phyloP scores from a whole-genome alignment of 2,888 invertebrate genomes.

The Cremastinae sp. region DNA sequence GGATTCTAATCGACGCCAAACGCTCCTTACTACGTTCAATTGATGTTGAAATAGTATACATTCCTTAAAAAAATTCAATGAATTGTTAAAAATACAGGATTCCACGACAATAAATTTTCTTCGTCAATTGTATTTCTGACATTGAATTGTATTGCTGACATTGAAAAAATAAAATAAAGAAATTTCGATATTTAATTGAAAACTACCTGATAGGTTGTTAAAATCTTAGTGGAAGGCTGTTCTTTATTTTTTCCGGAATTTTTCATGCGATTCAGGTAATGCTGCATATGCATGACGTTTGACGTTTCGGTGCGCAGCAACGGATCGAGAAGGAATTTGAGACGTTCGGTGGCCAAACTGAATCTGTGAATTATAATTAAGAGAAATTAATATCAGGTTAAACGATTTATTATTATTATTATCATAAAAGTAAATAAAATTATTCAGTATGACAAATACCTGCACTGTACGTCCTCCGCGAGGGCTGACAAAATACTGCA shows the following conservation, averaged over 20 bases:
- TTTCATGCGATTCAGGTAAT: slow-evolving; percentile 85
- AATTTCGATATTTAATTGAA: neutral
- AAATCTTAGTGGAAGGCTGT: slow-evolving; percentile 84
- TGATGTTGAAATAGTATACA: slow-evolving; percentile 94
- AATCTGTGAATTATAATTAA: slow-evolving; percentile 68
- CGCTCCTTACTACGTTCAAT: slow-evolving; percentile 90
- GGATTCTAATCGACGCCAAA: slow-evolving; percentile 88
- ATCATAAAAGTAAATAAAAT: slow-evolving; percentile 13
- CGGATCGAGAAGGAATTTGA: slow-evolving; percentile 90
- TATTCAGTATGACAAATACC: slow-evolving; percentile 82
- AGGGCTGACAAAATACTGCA: slow-evolving; percentile 86
- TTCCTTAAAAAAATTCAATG: slow-evolving; percentile 84
- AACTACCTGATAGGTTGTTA: slow-evolving; percentile 82
- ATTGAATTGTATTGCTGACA: too few species aligned
- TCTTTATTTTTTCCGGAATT: slow-evolving; percentile 82
- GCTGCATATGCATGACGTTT: slow-evolving; percentile 91
- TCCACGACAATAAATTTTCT: too few species aligned
- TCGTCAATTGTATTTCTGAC: too few species aligned
- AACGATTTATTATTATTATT: slow-evolving; percentile 14
- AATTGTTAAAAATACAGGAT: slow-evolving; percentile 3
- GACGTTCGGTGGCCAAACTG: slow-evolving; percentile 91
- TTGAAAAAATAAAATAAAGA: too few species aligned
- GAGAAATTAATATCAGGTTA: neutral
- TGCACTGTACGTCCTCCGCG: slow-evolving; percentile 90
- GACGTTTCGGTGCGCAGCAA: slow-evolving; percentile 90